Conservation (phyloP, 2,888 invertebrate genomes). For the Trachelus iudaicus region DNA sequence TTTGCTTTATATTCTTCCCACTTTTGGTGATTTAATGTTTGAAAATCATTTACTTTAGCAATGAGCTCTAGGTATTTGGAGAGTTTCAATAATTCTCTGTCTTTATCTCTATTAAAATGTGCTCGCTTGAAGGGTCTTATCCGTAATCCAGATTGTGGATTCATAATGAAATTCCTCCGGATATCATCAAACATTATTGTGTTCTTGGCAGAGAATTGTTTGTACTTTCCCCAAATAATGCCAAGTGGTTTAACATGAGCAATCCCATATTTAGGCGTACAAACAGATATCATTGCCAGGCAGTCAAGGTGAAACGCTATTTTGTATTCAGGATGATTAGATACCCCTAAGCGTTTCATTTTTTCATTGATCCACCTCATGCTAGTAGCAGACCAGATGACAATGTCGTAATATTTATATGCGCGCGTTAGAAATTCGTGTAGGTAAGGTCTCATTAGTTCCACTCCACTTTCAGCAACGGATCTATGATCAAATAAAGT, state of each 20-base stretch:
- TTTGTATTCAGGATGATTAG: slow-evolving; percentile 85
- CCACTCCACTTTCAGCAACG: slow-evolving; percentile 86
- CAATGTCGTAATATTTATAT: slow-evolving; percentile 93
- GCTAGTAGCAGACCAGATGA: slow-evolving; percentile 98
- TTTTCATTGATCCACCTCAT: slow-evolving; percentile 99
- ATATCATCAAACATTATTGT: slow-evolving; percentile 99
- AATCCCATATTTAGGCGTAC: slow-evolving; percentile 89
- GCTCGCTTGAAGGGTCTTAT: slow-evolving; percentile 93
- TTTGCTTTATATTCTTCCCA: slow-evolving; percentile 86
- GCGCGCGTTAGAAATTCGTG: slow-evolving; percentile 93
- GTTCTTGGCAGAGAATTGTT: slow-evolving; percentile 88
- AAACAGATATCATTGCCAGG: slow-evolving; percentile 94
- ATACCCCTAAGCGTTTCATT: slow-evolving; percentile 91
- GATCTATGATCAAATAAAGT: slow-evolving; percentile 97
- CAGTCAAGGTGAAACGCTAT: slow-evolving; percentile 93
- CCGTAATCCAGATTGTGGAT: slow-evolving; percentile 91
- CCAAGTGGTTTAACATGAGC: slow-evolving; percentile 96
- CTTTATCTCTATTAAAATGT: slow-evolving; percentile 85
- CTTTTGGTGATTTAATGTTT: slow-evolving; percentile 85
- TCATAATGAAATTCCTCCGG: slow-evolving; percentile 96
- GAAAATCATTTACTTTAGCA: slow-evolving; percentile 84
- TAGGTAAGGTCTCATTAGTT: slow-evolving; percentile 93
- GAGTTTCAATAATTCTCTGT: slow-evolving; percentile 84
- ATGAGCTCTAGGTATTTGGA: slow-evolving; percentile 87
- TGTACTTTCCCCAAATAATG: slow-evolving; percentile 96